Conservation (phyloP, 2,888 invertebrate species). For the Nomada fabriciana region DNA sequence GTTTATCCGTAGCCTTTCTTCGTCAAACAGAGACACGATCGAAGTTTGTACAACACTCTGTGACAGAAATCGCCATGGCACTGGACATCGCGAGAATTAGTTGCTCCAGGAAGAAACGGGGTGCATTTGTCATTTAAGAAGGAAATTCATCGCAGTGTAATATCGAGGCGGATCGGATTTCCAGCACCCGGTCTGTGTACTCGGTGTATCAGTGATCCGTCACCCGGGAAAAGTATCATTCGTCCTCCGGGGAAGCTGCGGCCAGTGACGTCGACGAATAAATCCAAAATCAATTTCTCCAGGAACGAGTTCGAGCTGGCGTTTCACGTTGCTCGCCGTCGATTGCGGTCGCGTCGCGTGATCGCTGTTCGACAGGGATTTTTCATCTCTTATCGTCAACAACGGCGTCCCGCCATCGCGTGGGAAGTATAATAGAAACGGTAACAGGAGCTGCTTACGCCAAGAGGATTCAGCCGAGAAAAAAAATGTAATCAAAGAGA, state of each 20-base stretch:
- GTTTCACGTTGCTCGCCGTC: not conserved
- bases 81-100: not conserved
- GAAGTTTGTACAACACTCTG: not conserved
- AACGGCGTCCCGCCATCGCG: conserved; percentile 20
- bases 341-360: conserved; percentile 30
- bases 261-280: conserved; percentile 54
- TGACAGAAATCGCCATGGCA: too few species aligned
- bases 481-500: not conserved
- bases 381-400: conserved; percentile 59
- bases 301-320: conserved; percentile 16
- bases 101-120: not conserved
- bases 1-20: not conserved
- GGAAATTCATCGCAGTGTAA: not conserved
- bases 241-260: conserved; percentile 30
- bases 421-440: conserved; percentile 21
- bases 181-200: conserved; percentile 15
- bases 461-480: not conserved
- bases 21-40: not conserved
- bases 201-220: conserved; percentile 45
- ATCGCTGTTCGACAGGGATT: conserved; percentile 40
- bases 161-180: conserved; percentile 39
- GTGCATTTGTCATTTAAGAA: not conserved
- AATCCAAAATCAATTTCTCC: conserved; percentile 65
- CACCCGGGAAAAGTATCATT: conserved; percentile 49
- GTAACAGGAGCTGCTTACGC: not conserved